These are phyloP conservation scores for Melanotaenia trifasciata DNA, from an alignment of 2,797 vertebrate genomes.

Conservation along the genomic window DNA sequence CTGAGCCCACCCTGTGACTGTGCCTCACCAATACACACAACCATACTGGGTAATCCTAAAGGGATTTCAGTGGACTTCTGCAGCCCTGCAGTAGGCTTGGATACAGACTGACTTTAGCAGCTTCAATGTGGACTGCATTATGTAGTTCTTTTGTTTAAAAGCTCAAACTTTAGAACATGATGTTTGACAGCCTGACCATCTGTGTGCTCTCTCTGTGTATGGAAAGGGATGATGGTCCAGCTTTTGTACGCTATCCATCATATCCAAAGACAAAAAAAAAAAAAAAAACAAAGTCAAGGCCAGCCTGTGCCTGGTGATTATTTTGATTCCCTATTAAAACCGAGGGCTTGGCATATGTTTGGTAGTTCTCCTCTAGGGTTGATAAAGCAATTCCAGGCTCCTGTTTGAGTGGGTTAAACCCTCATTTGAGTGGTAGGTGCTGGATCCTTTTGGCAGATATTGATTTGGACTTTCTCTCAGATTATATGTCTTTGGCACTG, in stretches of 20 bases:
- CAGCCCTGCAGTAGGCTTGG: constrained; percentile 28
- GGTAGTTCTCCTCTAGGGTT: constrained; percentile 39
- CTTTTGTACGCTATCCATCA: constrained; percentile 19
- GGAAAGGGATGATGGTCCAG: constrained; percentile 14
- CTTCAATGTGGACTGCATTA: constrained; percentile 18
- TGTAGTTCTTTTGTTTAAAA: constrained; percentile 45
- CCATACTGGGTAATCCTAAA: constrained; percentile 59
- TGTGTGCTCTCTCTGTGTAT: constrained; percentile 33
- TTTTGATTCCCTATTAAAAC: constrained; percentile 59
- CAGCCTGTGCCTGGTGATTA: constrained; percentile 33
- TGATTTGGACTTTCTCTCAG: constrained; percentile 65
- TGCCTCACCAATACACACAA: constrained; percentile 53
- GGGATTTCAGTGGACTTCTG: constrained; percentile 58
- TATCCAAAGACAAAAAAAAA: constrained; percentile 33
- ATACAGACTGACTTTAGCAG: constrained; percentile 23
- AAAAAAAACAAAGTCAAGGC: constrained; percentile 39
- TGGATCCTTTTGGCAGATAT: constrained; percentile 60
- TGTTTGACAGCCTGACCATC: constrained; percentile 48
- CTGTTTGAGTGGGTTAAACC: constrained; percentile 53
- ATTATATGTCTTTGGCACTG: constrained; percentile 66
- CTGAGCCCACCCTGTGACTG: constrained; percentile 60
- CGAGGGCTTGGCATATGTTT: constrained; percentile 48
- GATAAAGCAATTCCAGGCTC: constrained; percentile 42
- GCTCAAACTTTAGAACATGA: constrained; percentile 52
- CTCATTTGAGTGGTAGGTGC: constrained; percentile 48